These are phyloP conservation scores for Spongia lamella DNA, from an alignment of 37 sponge, comb jelly and placozoan species.

Conservation along the genomic window DNA sequence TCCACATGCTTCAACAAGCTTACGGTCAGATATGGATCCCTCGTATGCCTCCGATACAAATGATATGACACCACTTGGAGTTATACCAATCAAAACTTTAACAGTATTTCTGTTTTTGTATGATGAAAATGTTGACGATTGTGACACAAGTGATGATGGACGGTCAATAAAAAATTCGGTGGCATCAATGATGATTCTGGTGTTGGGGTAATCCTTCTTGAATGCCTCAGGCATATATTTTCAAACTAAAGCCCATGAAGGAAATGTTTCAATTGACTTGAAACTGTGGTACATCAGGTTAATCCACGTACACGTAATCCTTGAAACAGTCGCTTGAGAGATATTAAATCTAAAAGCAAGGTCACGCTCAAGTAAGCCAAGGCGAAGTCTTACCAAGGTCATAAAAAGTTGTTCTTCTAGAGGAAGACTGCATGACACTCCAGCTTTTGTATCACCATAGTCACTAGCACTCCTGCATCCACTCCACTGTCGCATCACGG, in stretches of 20 bases:
- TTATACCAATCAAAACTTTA: slow-evolving; percentile 61
- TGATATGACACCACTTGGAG: slow-evolving; percentile 45
- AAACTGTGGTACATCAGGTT: slow-evolving; percentile 6
- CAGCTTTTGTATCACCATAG: too few relatives aligned
- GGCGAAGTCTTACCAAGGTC: slow-evolving; percentile 7
- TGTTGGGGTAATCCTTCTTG: slow-evolving; percentile 15
- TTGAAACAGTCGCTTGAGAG: slow-evolving; percentile 2
- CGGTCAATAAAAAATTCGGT: slow-evolving; percentile 45
- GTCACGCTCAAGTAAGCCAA: slow-evolving; percentile 6
- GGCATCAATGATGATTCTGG: slow-evolving; percentile 32
- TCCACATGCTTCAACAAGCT: slow-evolving; percentile 35
- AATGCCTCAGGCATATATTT: slow-evolving; percentile 17
- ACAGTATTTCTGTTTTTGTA: slow-evolving; percentile 58
- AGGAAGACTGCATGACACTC: too few relatives aligned
- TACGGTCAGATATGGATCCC: slow-evolving; percentile 55
- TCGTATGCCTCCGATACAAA: slow-evolving; percentile 49
- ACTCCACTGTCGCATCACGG: too few relatives aligned
- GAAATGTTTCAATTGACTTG: not conserved
- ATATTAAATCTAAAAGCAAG: slow-evolving; percentile 15
- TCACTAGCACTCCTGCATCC: too few relatives aligned
- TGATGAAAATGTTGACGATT: slow-evolving; percentile 42
- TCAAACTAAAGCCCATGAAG: not conserved
- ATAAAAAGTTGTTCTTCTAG: slow-evolving; percentile 5
- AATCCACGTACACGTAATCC: slow-evolving; percentile 4
- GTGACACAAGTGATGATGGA: slow-evolving; percentile 37